phyloP scores from a whole-genome alignment of 2,888 invertebrate species.

The Spodoptera exigua region DNA sequence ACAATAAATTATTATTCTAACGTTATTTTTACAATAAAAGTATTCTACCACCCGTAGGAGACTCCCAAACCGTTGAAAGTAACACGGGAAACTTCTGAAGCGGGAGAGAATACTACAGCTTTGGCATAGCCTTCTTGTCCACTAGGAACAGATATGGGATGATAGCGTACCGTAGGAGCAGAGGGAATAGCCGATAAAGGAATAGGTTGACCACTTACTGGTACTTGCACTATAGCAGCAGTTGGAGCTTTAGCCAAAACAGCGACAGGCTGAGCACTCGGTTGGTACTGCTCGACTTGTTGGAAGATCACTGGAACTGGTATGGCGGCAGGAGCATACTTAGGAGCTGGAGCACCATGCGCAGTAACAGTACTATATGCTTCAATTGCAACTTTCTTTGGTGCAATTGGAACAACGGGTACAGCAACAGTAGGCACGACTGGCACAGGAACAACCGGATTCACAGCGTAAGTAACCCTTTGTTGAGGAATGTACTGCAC shows the following conservation, averaged over 20 bases:
- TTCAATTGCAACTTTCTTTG: conserved; percentile 29
- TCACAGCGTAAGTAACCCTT: conserved; percentile 3
- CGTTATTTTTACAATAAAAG: not conserved
- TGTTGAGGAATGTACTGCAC: conserved; percentile 16
- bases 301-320: conserved; percentile 45
- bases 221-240: conserved; percentile 11
- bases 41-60: conserved; percentile 67
- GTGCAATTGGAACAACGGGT: conserved; percentile 10
- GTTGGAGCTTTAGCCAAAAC: conserved; percentile 8
- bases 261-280: conserved; percentile 11
- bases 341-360: conserved; percentile 38
- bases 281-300: conserved; percentile 1
- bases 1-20: conserved; percentile 41
- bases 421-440: conserved; percentile 4
- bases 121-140: conserved; percentile 32
- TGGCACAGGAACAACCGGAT: conserved; percentile 13
- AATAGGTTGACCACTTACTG: conserved; percentile 10
- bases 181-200: conserved; percentile 9
- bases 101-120: conserved; percentile 53
- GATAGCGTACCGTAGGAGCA: conserved; percentile 19
- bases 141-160: conserved; percentile 20
- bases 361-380: conserved; percentile 24
- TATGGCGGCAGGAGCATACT: conserved; percentile 27
- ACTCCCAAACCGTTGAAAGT: conserved; percentile 88
- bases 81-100: conserved; percentile 84